Percentiles rank a stretch among this genome's conserved stretches.
Conservation (phyloP, 2,113 vertebrate genomes). For the Callipepla squamata region DNA sequence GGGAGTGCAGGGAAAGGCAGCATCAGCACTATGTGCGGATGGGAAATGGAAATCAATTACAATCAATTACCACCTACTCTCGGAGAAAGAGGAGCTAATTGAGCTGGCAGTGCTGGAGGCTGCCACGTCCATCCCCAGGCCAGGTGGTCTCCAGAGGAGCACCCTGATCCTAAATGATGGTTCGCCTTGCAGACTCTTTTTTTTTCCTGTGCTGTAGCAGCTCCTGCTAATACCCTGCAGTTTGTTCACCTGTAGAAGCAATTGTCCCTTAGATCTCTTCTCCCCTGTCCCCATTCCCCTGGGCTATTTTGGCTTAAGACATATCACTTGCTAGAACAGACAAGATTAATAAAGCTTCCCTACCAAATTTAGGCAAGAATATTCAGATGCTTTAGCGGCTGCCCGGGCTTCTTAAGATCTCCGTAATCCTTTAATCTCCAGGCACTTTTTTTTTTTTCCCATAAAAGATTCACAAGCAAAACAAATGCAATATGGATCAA, state of each 20-base stretch:
- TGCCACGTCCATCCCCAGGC: neutral
- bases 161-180: neutral
- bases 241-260: constrained; percentile 61
- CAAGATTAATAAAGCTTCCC: constrained; percentile 72
- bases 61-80: neutral
- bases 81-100: neutral
- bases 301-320: constrained; percentile 46
- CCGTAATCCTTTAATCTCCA: constrained; percentile 87
- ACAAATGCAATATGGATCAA: constrained; percentile 87
- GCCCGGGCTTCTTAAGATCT: constrained; percentile 79
- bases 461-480: constrained; percentile 84
- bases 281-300: neutral
- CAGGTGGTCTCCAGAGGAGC: neutral
- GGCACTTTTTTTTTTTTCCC: constrained; percentile 66
- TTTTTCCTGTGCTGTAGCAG: neutral
- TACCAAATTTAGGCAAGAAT: constrained; percentile 74
- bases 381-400: constrained; percentile 82
- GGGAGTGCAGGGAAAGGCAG: neutral
- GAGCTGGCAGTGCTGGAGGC: neutral
- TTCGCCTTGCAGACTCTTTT: constrained; percentile 1
- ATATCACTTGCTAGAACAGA: constrained; percentile 48
- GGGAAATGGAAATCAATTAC: neutral
- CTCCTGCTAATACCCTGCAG: neutral
- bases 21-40: neutral
- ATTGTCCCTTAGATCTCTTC: constrained; percentile 1